Evolutionary conservation across 2,797 vertebrate genomes (phyloP), one percentile per base, ranked within the genome.

Genomic region (Halcyon badia): DNA sequence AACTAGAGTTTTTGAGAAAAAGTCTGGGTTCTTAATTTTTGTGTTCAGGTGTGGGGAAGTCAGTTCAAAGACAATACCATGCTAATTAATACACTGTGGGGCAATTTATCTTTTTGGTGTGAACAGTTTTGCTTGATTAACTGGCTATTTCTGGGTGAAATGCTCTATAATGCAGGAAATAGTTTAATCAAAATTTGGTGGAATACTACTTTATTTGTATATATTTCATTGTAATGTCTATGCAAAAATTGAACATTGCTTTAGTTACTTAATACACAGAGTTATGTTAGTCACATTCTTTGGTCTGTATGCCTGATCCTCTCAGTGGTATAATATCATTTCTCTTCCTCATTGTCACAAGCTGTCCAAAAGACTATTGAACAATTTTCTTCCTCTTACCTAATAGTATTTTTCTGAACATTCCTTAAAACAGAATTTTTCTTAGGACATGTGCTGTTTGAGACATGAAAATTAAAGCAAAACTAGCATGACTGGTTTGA

Each of bases 61-160:
- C 68, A 77, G 58, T 82, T 97, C 77, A 90, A 89, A 93, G 91
- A 39, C 48, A 61, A 48, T 49, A 57, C 16, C 26, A 52, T 89
- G 18, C 3, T 85, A 91, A 85, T 80, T 80, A 62, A 71, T 73
- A 83, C 64, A 89, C 6, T 20, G 5, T 68, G 78, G 11, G 15
- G 11, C 25, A 64, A 86, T 95, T 94, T 78, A 93, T 89, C 87
- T 89, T 91, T 81, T 78, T 31, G 48, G 30, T 21, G 39, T 30
- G 35, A 83, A 60, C 10, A 49, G 65, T 64, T 70, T 77, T 87
- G 18, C 35, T 87, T 83, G 33, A 64, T 57, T 83, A 70, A 69
- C 5, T 71, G 41, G 9, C 28, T 56, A 4, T 68, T 85, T 85
- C 41, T 73, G n/a, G 12, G 6, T 84, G 17, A 89, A 64, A 6